Evolutionary conservation across 2,888 invertebrate genomes (phyloP), one percentile per base, ranked within the genome.

Genomic region (Cotesia congregata): DNA sequence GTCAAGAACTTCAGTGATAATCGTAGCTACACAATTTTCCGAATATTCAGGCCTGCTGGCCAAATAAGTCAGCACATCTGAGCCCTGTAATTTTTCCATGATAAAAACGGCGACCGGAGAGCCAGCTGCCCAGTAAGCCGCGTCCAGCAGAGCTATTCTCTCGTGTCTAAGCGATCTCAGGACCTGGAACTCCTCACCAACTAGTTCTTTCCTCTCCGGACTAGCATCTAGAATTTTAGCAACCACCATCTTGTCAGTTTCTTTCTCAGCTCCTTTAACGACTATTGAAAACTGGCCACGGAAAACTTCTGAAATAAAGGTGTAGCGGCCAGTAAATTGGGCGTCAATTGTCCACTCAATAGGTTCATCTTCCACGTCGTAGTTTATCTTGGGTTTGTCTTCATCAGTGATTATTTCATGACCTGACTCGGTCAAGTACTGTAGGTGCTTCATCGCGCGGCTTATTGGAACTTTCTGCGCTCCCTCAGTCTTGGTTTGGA

Each of bases 11-110:
- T 99, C 98, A 1, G 94, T 93, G 64, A 98, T 93, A 38, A 98
- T 94, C 0, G 93, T 94, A 0, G 97, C 95, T 0, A 98, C 97
- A 90, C 95, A 94, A 90, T 98, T 97, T 89, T 99, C 99, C 0
- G 94, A 94, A 90, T 98, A 99, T 84, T 97, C 95, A 88, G 97
- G 96, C 72, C 95, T 93, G 83, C 95, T 95, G 0, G 96, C 94
- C 75, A 98, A 92, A 88, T 96, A 98, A 0, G 96, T 95, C 4
- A 98, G 91, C 61, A 99, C 93, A 85, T 98, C 97, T 17, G 98
- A 95, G 1, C 98, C 98, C 87, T 97, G 97, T 0, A 96, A 91
- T 86, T 96, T 96, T 85, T 96, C 96, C 89, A 95, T 90, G 12
- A 96, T 92, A 12, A 96, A 92, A 0, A 94, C 93, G 1, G 94